phyloP scores from a whole-genome alignment of 2,888 invertebrate genomes.

The Lypha dubia region DNA sequence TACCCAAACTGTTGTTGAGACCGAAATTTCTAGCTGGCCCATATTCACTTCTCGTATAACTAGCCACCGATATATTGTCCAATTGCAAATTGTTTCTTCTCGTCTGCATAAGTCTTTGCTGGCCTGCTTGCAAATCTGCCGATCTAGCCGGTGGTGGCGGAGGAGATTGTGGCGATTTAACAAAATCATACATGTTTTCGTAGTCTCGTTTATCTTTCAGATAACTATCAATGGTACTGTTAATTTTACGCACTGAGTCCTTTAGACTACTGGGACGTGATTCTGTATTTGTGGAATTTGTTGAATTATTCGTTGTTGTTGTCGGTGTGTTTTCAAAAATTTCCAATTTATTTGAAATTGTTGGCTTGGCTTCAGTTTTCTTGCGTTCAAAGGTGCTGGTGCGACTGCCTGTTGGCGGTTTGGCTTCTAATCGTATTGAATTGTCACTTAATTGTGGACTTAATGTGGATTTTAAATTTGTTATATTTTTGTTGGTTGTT shows the following conservation, averaged over 20 bases:
- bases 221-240: slow-evolving; percentile 83
- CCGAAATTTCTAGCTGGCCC: slow-evolving; percentile 80
- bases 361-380: slow-evolving; percentile 78
- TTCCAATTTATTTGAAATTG: slow-evolving; percentile 80
- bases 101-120: slow-evolving; percentile 75
- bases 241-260: slow-evolving; percentile 83
- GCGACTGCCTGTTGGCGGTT: slow-evolving; percentile 77
- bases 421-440: slow-evolving; percentile 65
- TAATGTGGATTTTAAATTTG: slow-evolving; percentile 49
- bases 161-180: slow-evolving; percentile 78
- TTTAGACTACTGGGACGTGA: slow-evolving; percentile 81
- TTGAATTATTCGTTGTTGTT: slow-evolving; percentile 20
- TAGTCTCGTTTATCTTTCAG: slow-evolving; percentile 83
- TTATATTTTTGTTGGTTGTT: slow-evolving; percentile 36
- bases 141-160: slow-evolving; percentile 80
- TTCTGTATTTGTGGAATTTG: slow-evolving; percentile 35
- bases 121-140: slow-evolving; percentile 75
- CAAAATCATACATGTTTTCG: slow-evolving; percentile 81
- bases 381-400: slow-evolving; percentile 81
- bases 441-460: slow-evolving; percentile 67
- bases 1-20: slow-evolving; percentile 82
- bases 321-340: slow-evolving; percentile 78
- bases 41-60: slow-evolving; percentile 82
- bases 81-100: slow-evolving; percentile 78
- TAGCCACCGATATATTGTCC: slow-evolving; percentile 79